A percentile compares a stretch with the other conserved stretches of the same genome.
These are phyloP conservation scores for Drosophila saltans DNA, from an alignment of 1,140 invertebrate genomes.

Conservation along the genomic window DNA sequence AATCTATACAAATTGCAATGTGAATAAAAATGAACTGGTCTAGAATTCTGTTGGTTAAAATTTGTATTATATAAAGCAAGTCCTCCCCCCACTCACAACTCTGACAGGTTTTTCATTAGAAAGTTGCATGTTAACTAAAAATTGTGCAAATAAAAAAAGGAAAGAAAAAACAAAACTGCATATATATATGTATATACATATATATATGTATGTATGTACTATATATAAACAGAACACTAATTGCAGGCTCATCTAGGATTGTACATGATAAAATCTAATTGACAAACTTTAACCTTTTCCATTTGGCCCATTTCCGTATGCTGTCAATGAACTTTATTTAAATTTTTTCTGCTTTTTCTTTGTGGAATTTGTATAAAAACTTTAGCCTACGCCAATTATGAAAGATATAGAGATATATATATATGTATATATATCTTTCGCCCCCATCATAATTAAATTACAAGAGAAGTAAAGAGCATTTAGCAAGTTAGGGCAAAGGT, in stretches of 20 bases:
- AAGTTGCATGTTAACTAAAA: constrained; percentile 57
- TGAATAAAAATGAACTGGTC: too few relatives aligned
- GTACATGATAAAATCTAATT: constrained; percentile 54
- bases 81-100: too few relatives aligned
- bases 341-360: background rate
- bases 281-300: constrained; percentile 27
- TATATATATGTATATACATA: background rate
- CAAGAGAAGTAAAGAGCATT: constrained; percentile 27
- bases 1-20: too few relatives aligned
- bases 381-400: constrained; percentile 40
- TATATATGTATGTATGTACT: constrained; percentile 9
- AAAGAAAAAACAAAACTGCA: constrained; percentile 29
- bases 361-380: background rate
- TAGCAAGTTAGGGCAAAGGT: constrained; percentile 60
- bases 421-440: constrained; percentile 1
- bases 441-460: constrained; percentile 62
- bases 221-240: constrained; percentile 27
- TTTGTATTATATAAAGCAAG: too few relatives aligned
- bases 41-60: too few relatives aligned
- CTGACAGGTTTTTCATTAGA: constrained; percentile 11
- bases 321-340: constrained; percentile 6
- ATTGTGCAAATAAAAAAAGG: constrained; percentile 3
- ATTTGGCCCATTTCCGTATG: background rate
- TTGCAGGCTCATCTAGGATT: constrained; percentile 50
- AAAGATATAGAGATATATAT: constrained; percentile 8